A percentile compares a stretch with the other conserved stretches of the same genome.
Evolutionary conservation across 2,797 vertebrate species (phyloP).

Genomic region (Sebastolobus alascanus): DNA sequence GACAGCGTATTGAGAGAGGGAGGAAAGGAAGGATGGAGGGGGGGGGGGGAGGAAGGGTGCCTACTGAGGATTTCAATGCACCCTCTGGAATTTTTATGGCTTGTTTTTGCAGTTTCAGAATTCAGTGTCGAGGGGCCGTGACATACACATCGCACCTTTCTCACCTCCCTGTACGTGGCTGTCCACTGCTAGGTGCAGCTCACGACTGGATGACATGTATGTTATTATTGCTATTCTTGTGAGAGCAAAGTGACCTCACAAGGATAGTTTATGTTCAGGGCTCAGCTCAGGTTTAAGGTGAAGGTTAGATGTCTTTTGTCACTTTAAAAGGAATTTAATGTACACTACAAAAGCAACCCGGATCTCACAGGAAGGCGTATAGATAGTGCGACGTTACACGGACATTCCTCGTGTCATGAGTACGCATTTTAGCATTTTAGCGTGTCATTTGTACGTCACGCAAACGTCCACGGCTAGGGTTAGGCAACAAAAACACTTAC

Average conservation of each 20-base stretch:
- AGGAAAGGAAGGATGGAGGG: conserved; percentile 42
- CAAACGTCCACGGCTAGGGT: too few species aligned
- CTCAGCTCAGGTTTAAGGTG: neutral
- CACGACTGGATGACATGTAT: neutral
- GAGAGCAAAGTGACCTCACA: neutral
- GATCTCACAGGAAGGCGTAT: too few species aligned
- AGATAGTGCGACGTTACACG: too few species aligned
- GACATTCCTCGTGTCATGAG: too few species aligned
- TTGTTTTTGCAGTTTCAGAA: conserved; percentile 84
- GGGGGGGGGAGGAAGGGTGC: conserved; percentile 47
- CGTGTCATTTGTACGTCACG: too few species aligned
- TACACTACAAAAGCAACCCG: neutral
- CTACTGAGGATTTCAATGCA: conserved; percentile 77
- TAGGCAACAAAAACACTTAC: too few species aligned
- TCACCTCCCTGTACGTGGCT: neutral
- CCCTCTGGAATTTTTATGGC: conserved; percentile 87
- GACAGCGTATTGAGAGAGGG: conserved; percentile 46
- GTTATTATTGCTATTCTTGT: neutral
- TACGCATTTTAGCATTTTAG: too few species aligned
- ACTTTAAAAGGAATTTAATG: neutral
- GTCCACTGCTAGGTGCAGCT: neutral
- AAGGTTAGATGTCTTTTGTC: neutral
- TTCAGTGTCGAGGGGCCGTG: conserved; percentile 59
- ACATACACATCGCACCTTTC: conserved; percentile 57
- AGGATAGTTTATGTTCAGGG: neutral